These are phyloP conservation scores for Pherbina coryleti DNA, from an alignment of 2,888 invertebrate species.

Conservation along the genomic window DNA sequence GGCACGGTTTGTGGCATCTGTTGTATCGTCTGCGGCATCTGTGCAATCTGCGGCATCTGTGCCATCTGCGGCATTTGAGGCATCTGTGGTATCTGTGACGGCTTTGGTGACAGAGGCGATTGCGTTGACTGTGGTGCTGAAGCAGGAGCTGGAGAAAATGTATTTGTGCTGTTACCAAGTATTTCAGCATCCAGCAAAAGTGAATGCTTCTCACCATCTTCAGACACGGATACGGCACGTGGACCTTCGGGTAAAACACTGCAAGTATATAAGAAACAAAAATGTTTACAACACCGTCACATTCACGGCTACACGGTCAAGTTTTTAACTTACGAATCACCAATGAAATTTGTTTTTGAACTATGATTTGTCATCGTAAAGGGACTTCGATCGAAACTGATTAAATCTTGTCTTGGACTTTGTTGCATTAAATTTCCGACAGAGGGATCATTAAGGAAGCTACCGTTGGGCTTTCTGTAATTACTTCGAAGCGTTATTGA, in stretches of 20 bases:
- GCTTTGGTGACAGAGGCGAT: constrained; percentile 31
- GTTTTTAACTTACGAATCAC: constrained; percentile 41
- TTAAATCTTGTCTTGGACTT: constrained; percentile 38
- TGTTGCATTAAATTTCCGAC: constrained; percentile 39
- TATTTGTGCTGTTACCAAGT: neutral
- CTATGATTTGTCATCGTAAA: constrained; percentile 35
- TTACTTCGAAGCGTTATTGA: neutral
- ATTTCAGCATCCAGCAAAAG: constrained; percentile 39
- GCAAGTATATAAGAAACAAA: neutral
- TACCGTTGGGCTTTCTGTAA: constrained; percentile 40
- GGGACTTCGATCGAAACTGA: constrained; percentile 36
- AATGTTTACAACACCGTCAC: neutral
- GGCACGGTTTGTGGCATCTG: constrained; percentile 2
- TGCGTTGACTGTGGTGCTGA: constrained; percentile 2
- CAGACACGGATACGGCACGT: constrained; percentile 42
- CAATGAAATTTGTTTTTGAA: constrained; percentile 48
- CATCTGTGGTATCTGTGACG: neutral
- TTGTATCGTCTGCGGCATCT: constrained; percentile 33
- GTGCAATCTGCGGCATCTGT: constrained; percentile 26
- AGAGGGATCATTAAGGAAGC: constrained; percentile 42
- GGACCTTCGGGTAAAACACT: constrained; percentile 39
- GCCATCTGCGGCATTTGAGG: constrained; percentile 29
- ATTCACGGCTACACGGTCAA: neutral
- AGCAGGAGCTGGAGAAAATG: constrained; percentile 29
- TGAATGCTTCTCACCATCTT: constrained; percentile 45